Evolutionary conservation across 1,140 invertebrate genomes (phyloP).

Genomic region (Andricus grossulariae): DNA sequence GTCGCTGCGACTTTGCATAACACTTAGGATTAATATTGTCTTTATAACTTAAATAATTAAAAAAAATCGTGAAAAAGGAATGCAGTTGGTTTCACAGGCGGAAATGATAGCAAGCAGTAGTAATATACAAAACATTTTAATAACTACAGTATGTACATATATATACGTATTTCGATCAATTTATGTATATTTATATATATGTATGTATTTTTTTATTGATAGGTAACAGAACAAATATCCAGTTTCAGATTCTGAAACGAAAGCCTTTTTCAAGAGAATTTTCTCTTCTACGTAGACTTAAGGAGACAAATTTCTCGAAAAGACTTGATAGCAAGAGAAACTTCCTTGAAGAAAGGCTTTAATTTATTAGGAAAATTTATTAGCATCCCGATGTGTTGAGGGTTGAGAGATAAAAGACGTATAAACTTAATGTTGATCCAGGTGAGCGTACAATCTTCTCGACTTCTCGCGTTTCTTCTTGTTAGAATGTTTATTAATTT

Average conservation of each 20-base stretch:
- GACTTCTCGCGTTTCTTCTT: slow-evolving; percentile 92
- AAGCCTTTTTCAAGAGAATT: no score
- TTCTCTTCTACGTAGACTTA: no score
- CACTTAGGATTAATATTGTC: background rate
- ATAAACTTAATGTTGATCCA: slow-evolving; percentile 82
- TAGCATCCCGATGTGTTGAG: background rate
- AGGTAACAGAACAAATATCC: background rate
- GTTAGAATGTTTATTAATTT: slow-evolving; percentile 85
- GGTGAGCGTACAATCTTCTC: slow-evolving; percentile 86
- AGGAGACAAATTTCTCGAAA: no score
- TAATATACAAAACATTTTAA: slow-evolving; percentile 32
- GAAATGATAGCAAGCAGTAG: background rate
- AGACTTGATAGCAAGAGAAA: no score
- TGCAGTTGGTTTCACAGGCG: background rate
- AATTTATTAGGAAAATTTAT: no score
- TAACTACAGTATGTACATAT: slow-evolving; percentile 29
- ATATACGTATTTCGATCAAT: slow-evolving; percentile 3
- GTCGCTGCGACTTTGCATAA: background rate
- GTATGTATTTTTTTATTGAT: slow-evolving; percentile 14
- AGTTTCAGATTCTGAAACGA: background rate
- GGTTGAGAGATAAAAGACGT: background rate
- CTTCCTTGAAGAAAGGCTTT: no score
- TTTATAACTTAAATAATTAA: background rate
- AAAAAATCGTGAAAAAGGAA: background rate
- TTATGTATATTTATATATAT: slow-evolving; percentile 31